Base-by-base conservation (phyloP, 2,888 invertebrate genomes). In the Cheilosia pagana region DNA sequence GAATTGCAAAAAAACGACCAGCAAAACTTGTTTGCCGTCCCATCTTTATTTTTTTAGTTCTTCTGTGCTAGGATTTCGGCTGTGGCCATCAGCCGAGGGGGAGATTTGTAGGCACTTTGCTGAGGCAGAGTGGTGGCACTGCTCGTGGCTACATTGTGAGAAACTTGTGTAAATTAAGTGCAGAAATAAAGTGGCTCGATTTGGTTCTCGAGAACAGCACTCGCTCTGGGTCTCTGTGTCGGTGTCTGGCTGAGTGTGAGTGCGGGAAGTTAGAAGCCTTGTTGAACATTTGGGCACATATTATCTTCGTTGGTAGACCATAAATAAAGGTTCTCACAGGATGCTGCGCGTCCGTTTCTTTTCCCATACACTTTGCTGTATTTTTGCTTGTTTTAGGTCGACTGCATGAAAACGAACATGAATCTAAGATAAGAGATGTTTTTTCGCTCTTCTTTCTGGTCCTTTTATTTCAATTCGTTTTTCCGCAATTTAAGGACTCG, bases 121-220 rank as follows among this genome's bases (percentile, higher is more conserved):
- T 63, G 50, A 70, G 68, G 83, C 79, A 45, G 72, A 43, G 60
- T 55, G 67, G 68, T 78, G 72, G 82, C 62, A 72, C 68, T 68
- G 75, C 70, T 79, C 67, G 60, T 71, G 75, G 74, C 55, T 67
- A 76, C 67, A 85, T 85, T 81, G 70, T 75, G 81, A 71, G 75
- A 81, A 81, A 81, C 57, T 85, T 75, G 86, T 86, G 86, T 81
- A 86, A 86, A 86, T 86, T 86, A 86, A 86, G 86, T 86, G 86
- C 81, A 77, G 53, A 72, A 86, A 81, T 81, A 86, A 86, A 86
- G 86, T 86, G 86, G 72, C 72, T 62, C 81, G 76, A 86, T 72
- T 86, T 72, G 76, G 67, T 81, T 45, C 55, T 45, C 7, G 25
- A 28, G 57, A 78, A 59, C 25, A 76, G 63, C 35, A 12, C 48